A percentile compares a stretch with the other conserved stretches of the same genome.
These are phyloP conservation scores for Parotia lawesii DNA, from an alignment of 2,113 vertebrate species.

Conservation along the genomic window DNA sequence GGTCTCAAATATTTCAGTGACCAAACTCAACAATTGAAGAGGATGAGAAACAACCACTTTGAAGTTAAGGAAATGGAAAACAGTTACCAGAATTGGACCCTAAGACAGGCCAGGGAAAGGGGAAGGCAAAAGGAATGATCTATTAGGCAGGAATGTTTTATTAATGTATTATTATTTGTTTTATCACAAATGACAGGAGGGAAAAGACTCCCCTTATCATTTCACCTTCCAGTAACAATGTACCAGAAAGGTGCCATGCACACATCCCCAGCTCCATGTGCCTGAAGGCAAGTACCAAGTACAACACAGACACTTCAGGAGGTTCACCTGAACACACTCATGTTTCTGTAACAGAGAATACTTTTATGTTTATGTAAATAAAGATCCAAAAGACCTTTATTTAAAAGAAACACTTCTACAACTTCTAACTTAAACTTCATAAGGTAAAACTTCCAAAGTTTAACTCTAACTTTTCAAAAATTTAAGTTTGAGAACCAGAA, in stretches of 20 bases:
- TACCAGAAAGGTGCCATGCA: neutral
- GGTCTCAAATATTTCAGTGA: neutral
- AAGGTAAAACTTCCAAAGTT: neutral
- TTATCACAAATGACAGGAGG: neutral
- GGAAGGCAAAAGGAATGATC: neutral
- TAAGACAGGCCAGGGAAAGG: neutral
- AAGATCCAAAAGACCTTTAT: neutral
- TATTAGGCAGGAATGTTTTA: neutral
- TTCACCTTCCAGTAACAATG: neutral
- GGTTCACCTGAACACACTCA: neutral
- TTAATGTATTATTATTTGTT: neutral
- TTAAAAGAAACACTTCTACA: neutral
- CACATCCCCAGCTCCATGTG: fast-evolving
- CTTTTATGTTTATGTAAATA: neutral
- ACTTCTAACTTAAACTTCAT: neutral
- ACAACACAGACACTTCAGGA: neutral
- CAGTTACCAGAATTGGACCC: neutral
- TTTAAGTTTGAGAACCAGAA: neutral
- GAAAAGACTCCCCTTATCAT: neutral
- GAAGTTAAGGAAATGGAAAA: neutral
- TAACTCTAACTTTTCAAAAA: neutral
- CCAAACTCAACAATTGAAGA: neutral
- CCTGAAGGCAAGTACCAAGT: neutral
- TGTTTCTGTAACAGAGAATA: neutral
- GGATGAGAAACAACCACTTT: neutral